Conservation (phyloP, 2,888 invertebrate genomes). For the Drosophila niveifrons region DNA sequence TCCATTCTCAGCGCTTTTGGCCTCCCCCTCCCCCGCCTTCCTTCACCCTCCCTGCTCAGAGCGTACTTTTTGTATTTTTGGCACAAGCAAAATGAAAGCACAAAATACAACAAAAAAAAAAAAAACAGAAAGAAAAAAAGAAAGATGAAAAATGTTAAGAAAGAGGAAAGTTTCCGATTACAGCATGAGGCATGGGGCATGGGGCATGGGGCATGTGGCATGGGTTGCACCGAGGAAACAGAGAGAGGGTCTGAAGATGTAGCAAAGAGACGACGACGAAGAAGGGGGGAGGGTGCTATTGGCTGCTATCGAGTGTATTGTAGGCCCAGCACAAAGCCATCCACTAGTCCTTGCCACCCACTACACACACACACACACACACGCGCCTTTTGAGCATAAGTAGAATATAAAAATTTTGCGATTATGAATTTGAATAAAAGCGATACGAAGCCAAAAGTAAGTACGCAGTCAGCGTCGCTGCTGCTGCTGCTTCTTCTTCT, state of each 20-base stretch:
- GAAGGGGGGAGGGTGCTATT: conserved; percentile 28
- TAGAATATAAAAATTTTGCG: conserved; percentile 83
- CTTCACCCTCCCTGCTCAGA: neutral
- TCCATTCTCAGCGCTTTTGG: conserved; percentile 62
- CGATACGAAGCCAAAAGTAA: conserved; percentile 77
- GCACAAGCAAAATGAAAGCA: conserved; percentile 79
- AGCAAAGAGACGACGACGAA: neutral
- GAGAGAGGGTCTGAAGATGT: neutral
- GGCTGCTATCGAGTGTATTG: conserved; percentile 49
- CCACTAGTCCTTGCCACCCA: conserved; percentile 58
- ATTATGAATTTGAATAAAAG: conserved; percentile 84
- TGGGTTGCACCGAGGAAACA: neutral
- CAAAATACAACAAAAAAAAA: conserved; percentile 5
- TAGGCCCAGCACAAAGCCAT: conserved; percentile 58
- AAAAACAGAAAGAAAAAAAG: too few relatives aligned
- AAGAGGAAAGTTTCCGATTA: conserved; percentile 83
- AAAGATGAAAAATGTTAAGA: conserved; percentile 80
- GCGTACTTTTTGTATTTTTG: conserved; percentile 70
- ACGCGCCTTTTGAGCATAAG: conserved; percentile 72
- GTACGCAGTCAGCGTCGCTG: conserved; percentile 50
- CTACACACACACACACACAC: conserved; percentile 44
- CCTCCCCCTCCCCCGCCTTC: neutral
- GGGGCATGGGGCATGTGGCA: neutral
- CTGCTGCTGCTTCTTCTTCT: conserved; percentile 9
- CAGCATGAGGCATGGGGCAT: conserved; percentile 39